These are phyloP conservation scores for Drosophila gaucha DNA, from an alignment of 2,888 invertebrate species.

Conservation along the genomic window DNA sequence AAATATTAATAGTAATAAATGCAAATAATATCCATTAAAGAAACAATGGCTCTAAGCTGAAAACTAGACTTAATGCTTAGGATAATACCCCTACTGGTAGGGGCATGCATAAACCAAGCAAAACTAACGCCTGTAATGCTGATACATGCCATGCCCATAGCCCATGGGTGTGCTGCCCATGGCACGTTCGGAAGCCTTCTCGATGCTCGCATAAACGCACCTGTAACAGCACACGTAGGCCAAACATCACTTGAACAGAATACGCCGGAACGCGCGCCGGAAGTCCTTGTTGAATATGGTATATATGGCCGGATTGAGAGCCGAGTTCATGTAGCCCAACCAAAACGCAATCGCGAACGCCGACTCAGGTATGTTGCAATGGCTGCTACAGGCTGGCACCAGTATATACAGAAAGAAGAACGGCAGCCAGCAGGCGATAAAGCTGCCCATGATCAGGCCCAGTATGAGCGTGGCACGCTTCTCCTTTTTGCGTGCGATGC, in stretches of 20 bases:
- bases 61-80: not conserved
- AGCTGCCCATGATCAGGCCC: slow-evolving; percentile 99
- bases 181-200: slow-evolving; percentile 85
- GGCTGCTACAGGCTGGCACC: slow-evolving; percentile 90
- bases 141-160: slow-evolving; percentile 83
- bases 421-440: slow-evolving; percentile 99
- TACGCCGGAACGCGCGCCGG: slow-evolving; percentile 96
- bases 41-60: not conserved
- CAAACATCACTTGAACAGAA: slow-evolving; percentile 97
- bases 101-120: slow-evolving; percentile 57
- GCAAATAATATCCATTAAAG: not conserved
- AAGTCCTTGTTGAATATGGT: slow-evolving; percentile 99
- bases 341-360: slow-evolving; percentile 97
- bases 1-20: not conserved
- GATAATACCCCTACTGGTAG: not conserved
- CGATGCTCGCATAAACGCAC: slow-evolving; percentile 87
- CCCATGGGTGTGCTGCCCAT: slow-evolving; percentile 85
- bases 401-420: slow-evolving; percentile 98
- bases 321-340: slow-evolving; percentile 98
- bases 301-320: slow-evolving; percentile 97
- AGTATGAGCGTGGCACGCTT: slow-evolving; percentile 98
- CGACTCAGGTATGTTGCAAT: slow-evolving; percentile 91
- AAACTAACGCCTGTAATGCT: slow-evolving; percentile 83
- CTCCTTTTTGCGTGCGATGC: slow-evolving; percentile 97
- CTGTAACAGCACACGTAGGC: slow-evolving; percentile 93